phyloP scores from a whole-genome alignment of 2,797 vertebrate genomes.

The Artibeus jamaicensis region DNA sequence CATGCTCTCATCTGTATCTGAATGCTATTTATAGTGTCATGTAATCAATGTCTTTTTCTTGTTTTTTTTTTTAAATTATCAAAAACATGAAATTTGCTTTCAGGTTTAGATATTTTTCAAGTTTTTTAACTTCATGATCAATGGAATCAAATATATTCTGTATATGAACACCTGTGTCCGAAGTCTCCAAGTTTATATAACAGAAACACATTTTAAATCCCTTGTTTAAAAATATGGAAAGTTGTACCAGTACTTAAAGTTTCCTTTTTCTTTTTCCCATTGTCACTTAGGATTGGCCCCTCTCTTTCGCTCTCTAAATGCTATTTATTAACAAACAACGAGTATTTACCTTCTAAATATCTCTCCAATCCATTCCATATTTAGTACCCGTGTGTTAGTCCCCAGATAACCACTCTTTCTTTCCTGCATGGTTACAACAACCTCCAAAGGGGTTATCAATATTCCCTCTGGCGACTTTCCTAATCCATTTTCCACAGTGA shows the following conservation, averaged over 20 bases:
- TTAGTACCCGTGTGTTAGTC: not conserved
- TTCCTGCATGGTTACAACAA: not conserved
- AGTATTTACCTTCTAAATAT: not conserved
- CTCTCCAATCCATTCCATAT: not conserved
- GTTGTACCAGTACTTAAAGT: slow-evolving; percentile 12
- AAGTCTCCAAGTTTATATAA: slow-evolving; percentile 33
- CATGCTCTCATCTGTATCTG: slow-evolving; percentile 45
- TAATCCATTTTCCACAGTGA: slow-evolving; percentile 29
- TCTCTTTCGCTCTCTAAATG: not conserved
- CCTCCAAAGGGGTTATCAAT: not conserved
- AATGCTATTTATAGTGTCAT: slow-evolving; percentile 42
- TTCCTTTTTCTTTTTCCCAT: not conserved
- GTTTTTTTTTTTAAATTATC: not conserved
- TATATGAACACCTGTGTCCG: not conserved
- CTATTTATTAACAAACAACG: not conserved
- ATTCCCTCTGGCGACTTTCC: not conserved
- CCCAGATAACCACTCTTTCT: not conserved
- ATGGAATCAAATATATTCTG: slow-evolving; percentile 23
- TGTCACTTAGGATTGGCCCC: not conserved
- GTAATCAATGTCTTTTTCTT: not conserved
- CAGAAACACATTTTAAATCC: not conserved
- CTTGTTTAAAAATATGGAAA: slow-evolving; percentile 6
- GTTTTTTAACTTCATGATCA: slow-evolving; percentile 24
- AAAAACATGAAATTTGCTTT: slow-evolving; percentile 55
- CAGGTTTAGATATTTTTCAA: slow-evolving; percentile 72